Evolutionary conservation across 2,888 invertebrate species (phyloP).

Genomic region (Penaeus monodon): DNA sequence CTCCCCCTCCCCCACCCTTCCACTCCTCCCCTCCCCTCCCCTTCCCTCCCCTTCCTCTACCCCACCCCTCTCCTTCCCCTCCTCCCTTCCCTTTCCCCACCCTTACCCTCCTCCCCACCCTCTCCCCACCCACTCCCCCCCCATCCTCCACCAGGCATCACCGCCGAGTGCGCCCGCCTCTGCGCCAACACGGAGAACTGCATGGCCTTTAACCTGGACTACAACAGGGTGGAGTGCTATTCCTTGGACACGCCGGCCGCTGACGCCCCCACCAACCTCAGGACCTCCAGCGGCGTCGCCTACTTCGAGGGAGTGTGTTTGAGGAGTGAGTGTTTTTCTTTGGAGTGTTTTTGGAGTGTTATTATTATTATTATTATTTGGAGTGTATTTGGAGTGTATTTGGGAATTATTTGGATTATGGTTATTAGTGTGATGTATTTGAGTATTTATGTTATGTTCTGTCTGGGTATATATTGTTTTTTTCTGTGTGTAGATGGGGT

Average conservation of each 20-base stretch:
- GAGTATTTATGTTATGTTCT: too few relatives aligned
- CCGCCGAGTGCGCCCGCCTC: constrained; percentile 69
- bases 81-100: too few relatives aligned
- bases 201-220: constrained; percentile 70
- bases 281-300: constrained; percentile 68
- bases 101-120: neutral
- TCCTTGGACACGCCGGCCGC: constrained; percentile 68
- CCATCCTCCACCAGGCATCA: constrained; percentile 68
- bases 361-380: too few relatives aligned
- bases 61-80: neutral
- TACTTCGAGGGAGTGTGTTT: constrained; percentile 70
- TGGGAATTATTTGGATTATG: too few relatives aligned
- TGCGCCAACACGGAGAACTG: constrained; percentile 70
- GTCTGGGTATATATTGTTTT: too few relatives aligned
- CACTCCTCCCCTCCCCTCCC: neutral
- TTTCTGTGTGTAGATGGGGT: too few relatives aligned
- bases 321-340: constrained; percentile 66
- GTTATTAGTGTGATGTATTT: too few relatives aligned
- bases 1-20: neutral
- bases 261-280: constrained; percentile 68
- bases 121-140: neutral
- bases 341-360: too few relatives aligned
- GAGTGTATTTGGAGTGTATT: too few relatives aligned
- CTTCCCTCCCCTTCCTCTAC: neutral
- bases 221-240: constrained; percentile 70